Base-by-base conservation (phyloP, 2,113 vertebrate genomes). In the Hyperoodon ampullatus region DNA sequence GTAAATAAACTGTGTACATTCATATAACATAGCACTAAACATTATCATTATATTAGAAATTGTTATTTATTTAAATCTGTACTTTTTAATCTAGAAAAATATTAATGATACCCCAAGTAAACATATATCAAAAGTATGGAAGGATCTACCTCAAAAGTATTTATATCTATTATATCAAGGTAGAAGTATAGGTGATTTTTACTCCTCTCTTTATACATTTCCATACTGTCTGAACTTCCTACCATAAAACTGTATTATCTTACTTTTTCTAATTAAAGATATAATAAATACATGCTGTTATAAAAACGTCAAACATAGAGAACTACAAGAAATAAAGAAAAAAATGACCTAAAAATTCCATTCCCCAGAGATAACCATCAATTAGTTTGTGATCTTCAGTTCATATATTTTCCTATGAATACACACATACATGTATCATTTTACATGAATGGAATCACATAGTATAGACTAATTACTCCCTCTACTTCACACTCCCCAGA, bases 191-290 rank as follows among this genome's bases (percentile, higher is more conserved):
- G 3, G 18, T 78, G 39, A 60, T 53, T 72, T 89, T 88, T 50
- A 91, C 8, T 83, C 19, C 42, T 83, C 35, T 55, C n/a, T 78
- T 65, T 81, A 93, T 30, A 88, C 3, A 88, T 80, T 68, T 88
- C 26, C 26, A 81, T 93, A 33, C 33, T 44, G 7, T 74, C 30
- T 75, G 24, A 93, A 88, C 28, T 66, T 88, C 66, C 80, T 42
- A 55, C 15, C 89, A 53, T 35, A 88, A 91, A 93, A 8, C 33
- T 94, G 15, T 30, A 68, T 42, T 61, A 84, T 39, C 23, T 93
- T 89, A 90, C 71, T 85, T 89, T 88, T 93, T 55, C 71, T 96
- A 85, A 82, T 66, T 93, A 90, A 77, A 94, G 24, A 94, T 68
- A 68, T 8, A 80, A 72, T 63, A 68, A 80, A 72, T 63, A 68